Evolutionary conservation across 2,888 invertebrate species (phyloP), one percentile per base, ranked within the genome.

Genomic region (Leptopterna dolabrata): DNA sequence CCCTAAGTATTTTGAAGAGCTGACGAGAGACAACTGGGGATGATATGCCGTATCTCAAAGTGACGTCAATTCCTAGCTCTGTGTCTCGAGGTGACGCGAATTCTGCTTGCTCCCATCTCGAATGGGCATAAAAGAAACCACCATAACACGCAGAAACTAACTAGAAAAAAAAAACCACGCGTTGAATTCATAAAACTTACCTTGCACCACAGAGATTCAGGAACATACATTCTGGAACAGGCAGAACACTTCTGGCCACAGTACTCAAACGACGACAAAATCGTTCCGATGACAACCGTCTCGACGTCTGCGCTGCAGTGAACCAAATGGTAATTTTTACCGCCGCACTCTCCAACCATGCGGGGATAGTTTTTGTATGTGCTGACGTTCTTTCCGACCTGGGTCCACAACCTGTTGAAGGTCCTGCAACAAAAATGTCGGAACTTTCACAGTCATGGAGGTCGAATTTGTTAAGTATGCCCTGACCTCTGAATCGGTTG

Each of bases 231-330:
- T 91, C 99, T 94, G n/a, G 98, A 98, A 91, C 98, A 98, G 0
- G 99, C 99, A 0, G 99, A 99, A 92, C 99, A 99, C 92, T 99
- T 99, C 92, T 99, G 99, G 0, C 99, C 99, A 91, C 96, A 96
- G 92, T 95, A 99, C 93, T 99, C 99, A 92, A 98, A 99, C 0
- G 99, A 95, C 73, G 98, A 96, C 89, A 97, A 94, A 89, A 99
- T 96, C 0, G 98, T 97, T 41, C 95, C 94, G 41, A 95, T 94
- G 0, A 97, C 95, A 2, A 98, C 98, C 11, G 96, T 94, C 29
- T 95, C 93, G 0, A 95, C 93, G 92, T 99, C 96, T 14, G 99
- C 99, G 14, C 97, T 94, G 0, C 96, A 95, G 92, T 99, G 99
- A 41, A 99, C 93, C 91, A 99, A 98, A 92, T 99, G 99, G 92